Conservation (phyloP, 2,113 vertebrate species). For the Muntiacus muntjak region DNA sequence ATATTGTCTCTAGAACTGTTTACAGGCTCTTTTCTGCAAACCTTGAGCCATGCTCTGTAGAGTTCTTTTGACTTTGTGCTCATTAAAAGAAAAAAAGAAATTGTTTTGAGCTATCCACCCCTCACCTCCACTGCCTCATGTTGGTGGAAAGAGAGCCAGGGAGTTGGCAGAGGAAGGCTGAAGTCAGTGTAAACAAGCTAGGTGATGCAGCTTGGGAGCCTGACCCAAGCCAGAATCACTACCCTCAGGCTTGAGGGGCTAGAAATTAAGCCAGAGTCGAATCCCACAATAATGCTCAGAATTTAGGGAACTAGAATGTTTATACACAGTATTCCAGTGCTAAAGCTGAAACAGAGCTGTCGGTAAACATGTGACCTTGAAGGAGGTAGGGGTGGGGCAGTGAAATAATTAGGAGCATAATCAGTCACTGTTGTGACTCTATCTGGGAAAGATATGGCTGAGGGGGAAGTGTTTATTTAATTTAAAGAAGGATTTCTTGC, state of each 20-base stretch:
- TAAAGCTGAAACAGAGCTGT: background rate
- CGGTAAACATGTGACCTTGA: background rate
- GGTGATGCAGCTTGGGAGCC: background rate
- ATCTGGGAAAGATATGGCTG: background rate
- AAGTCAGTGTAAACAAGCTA: background rate
- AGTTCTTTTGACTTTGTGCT: background rate
- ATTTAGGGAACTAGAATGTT: background rate
- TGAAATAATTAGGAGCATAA: background rate
- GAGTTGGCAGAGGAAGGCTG: background rate
- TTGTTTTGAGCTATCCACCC: background rate
- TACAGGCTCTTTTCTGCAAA: constrained; percentile 28
- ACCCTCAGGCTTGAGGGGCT: background rate
- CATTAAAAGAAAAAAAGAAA: background rate
- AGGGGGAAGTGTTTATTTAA: background rate
- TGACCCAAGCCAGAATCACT: background rate
- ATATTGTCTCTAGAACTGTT: constrained; percentile 35
- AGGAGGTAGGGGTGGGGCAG: background rate
- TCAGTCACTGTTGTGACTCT: background rate
- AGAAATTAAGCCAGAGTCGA: background rate
- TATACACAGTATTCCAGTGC: background rate
- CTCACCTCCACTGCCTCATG: background rate
- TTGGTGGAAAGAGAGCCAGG: background rate
- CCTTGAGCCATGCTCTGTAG: background rate
- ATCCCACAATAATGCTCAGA: background rate
- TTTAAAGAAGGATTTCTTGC: constrained; percentile 32